These are phyloP conservation scores for Nyctibius grandis DNA, from an alignment of 2,797 vertebrate genomes.

Conservation along the genomic window DNA sequence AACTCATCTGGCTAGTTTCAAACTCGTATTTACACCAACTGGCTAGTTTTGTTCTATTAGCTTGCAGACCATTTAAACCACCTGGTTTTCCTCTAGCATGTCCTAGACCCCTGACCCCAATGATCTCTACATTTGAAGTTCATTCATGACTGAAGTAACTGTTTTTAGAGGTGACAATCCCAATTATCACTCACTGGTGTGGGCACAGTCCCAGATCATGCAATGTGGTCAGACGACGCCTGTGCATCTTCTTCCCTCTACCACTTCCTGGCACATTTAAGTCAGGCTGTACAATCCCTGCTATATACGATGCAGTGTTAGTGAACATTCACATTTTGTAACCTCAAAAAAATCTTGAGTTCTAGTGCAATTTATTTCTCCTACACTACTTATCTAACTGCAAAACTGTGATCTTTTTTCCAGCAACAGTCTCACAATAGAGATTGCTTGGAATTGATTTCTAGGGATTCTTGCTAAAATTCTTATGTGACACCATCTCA, in stretches of 20 bases:
- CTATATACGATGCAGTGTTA: not conserved
- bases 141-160: not conserved
- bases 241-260: not conserved
- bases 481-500: not conserved
- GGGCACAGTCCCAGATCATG: not conserved
- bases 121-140: slow-evolving; percentile 37
- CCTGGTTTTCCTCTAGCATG: slow-evolving; percentile 43
- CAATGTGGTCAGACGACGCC: not conserved
- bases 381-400: not conserved
- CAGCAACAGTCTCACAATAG: not conserved
- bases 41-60: slow-evolving; percentile 33
- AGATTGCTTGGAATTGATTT: slow-evolving; percentile 3
- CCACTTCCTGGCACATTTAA: not conserved
- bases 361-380: not conserved
- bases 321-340: not conserved
- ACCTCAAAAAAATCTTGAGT: not conserved
- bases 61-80: slow-evolving; percentile 24
- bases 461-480: not conserved
- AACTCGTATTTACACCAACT: slow-evolving; percentile 15
- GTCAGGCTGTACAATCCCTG: not conserved
- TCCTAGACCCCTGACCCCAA: slow-evolving; percentile 26
- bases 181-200: not conserved
- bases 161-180: slow-evolving; percentile 47
- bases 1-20: slow-evolving; percentile 56
- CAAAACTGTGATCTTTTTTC: not conserved